phyloP scores from a whole-genome alignment of 2,888 invertebrate species.

The Eurois occulta region DNA sequence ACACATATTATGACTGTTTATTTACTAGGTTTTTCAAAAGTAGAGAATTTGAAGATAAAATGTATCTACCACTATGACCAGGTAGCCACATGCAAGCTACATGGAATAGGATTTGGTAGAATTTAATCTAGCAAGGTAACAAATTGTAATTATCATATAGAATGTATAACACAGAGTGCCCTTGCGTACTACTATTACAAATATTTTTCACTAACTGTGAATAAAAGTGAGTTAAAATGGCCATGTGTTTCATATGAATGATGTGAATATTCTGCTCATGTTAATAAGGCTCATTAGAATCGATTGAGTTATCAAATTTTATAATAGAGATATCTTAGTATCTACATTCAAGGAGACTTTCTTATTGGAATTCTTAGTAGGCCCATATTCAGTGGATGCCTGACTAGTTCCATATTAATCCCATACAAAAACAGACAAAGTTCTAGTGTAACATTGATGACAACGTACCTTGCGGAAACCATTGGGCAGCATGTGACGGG shows the following conservation, averaged over 20 bases:
- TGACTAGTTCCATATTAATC: not conserved
- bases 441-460: not conserved
- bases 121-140: constrained; percentile 87
- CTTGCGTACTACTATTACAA: constrained; percentile 75
- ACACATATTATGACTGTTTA: no score
- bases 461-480: constrained; percentile 97
- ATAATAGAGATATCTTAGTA: no score
- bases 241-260: not conserved
- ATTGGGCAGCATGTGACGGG: constrained; percentile 99
- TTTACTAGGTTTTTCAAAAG: no score
- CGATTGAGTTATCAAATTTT: no score
- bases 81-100: constrained; percentile 72
- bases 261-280: no score
- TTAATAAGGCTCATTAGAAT: no score
- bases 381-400: no score
- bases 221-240: not conserved
- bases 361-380: no score
- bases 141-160: constrained; percentile 87
- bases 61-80: constrained; percentile 87
- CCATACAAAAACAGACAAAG: not conserved
- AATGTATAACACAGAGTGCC: constrained; percentile 89
- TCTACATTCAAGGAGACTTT: no score
- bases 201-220: not conserved
- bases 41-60: not conserved
- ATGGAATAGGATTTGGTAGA: constrained; percentile 85